Conservation (phyloP, 2,113 vertebrate species). For the Cathartes aura region DNA sequence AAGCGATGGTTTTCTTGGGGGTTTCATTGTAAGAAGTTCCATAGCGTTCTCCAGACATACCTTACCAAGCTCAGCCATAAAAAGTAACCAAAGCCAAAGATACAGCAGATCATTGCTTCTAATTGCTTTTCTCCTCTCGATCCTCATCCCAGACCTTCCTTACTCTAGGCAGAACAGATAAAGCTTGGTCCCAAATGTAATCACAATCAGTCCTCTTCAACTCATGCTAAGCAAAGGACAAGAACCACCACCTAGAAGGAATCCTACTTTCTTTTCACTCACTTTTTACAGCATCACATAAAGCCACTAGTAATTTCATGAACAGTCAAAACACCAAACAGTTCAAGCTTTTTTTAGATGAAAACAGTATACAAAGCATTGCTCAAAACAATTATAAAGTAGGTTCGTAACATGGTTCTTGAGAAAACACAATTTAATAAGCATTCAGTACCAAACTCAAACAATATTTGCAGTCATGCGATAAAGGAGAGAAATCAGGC, state of each 20-base stretch:
- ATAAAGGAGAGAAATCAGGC: not conserved
- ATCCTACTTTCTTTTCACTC: not conserved
- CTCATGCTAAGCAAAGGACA: not conserved
- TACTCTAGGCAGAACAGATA: not conserved
- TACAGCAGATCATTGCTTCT: not conserved
- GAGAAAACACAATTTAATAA: not conserved
- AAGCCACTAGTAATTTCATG: not conserved
- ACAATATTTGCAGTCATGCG: not conserved
- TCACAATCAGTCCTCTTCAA: not conserved
- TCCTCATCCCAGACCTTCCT: not conserved
- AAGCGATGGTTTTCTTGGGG: not conserved
- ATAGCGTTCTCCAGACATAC: rapidly evolving
- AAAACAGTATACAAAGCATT: not conserved
- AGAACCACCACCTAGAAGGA: not conserved
- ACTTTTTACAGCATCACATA: not conserved
- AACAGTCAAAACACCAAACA: not conserved
- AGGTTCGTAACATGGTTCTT: not conserved
- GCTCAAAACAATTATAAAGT: not conserved
- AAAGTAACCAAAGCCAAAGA: not conserved
- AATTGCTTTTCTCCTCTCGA: not conserved
- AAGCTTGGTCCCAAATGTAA: not conserved
- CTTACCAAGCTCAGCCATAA: not conserved
- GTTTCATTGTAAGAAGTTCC: not conserved
- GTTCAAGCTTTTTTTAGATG: not conserved
- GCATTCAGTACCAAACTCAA: not conserved